Percentiles rank a stretch among this genome's conserved stretches.
These are phyloP conservation scores for Spinus pinus DNA, from an alignment of 2,797 vertebrate genomes.

Conservation along the genomic window DNA sequence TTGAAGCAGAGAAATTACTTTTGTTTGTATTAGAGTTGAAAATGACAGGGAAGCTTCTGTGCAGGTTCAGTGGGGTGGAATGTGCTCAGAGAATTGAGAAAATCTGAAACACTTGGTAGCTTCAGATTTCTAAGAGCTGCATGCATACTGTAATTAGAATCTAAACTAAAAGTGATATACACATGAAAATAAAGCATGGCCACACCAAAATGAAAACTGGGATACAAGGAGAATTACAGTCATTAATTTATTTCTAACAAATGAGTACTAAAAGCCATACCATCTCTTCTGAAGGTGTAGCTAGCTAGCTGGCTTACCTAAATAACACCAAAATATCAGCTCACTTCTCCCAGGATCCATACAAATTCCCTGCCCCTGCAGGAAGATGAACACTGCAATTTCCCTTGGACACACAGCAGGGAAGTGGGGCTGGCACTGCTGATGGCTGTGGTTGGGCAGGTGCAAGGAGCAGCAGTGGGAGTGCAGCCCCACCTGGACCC, in stretches of 20 bases:
- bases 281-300: neutral
- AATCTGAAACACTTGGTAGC: neutral
- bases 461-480: neutral
- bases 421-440: too few relatives aligned
- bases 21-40: conserved; percentile 13
- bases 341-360: neutral
- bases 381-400: neutral
- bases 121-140: neutral
- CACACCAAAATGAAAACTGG: neutral
- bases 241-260: neutral
- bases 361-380: neutral
- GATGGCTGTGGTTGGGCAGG: accelerated
- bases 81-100: neutral
- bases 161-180: neutral
- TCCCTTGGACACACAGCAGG: neutral
- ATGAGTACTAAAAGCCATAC: neutral
- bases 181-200: neutral
- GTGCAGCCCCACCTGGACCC: accelerated
- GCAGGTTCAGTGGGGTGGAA: neutral
- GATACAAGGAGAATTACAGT: neutral
- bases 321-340: neutral
- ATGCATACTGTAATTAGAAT: neutral
- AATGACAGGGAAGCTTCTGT: neutral
- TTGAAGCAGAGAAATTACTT: conserved; percentile 21
- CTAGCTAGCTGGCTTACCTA: neutral